These are phyloP conservation scores for Cephalopterus ornatus DNA, from an alignment of 2,113 vertebrate genomes.

Conservation along the genomic window DNA sequence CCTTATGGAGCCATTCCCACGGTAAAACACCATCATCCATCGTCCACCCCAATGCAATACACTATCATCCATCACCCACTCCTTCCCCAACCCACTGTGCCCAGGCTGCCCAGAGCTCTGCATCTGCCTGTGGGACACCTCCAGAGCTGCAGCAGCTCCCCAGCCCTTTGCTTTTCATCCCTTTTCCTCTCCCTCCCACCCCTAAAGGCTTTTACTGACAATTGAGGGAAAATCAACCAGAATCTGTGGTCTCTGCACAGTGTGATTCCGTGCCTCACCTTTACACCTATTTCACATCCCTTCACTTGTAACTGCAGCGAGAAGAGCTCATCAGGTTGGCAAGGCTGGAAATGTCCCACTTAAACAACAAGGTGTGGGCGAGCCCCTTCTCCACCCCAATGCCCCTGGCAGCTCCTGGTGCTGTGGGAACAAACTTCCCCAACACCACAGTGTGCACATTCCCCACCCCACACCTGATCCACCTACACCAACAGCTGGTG, in stretches of 20 bases:
- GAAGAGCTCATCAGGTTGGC: background rate
- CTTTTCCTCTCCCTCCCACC: background rate
- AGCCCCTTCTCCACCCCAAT: background rate
- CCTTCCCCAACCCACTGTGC: rapidly evolving
- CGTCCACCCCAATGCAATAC: background rate
- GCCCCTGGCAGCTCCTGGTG: rapidly evolving
- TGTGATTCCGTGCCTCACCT: background rate
- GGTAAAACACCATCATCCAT: background rate
- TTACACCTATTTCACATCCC: background rate
- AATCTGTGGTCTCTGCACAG: background rate
- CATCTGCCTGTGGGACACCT: background rate
- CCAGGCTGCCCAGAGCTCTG: background rate
- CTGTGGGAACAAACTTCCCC: rapidly evolving
- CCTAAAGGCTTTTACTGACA: background rate
- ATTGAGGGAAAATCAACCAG: background rate
- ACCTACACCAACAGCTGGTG: rapidly evolving
- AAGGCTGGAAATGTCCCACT: background rate
- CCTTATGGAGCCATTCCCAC: rapidly evolving
- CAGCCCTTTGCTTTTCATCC: background rate
- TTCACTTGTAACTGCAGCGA: background rate
- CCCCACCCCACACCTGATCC: background rate
- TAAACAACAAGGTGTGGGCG: rapidly evolving
- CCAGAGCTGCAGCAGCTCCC: background rate
- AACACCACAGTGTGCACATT: rapidly evolving
- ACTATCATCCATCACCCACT: rapidly evolving